These are phyloP conservation scores for Fregata magnificens DNA, from an alignment of 2,113 vertebrate species.

Conservation along the genomic window DNA sequence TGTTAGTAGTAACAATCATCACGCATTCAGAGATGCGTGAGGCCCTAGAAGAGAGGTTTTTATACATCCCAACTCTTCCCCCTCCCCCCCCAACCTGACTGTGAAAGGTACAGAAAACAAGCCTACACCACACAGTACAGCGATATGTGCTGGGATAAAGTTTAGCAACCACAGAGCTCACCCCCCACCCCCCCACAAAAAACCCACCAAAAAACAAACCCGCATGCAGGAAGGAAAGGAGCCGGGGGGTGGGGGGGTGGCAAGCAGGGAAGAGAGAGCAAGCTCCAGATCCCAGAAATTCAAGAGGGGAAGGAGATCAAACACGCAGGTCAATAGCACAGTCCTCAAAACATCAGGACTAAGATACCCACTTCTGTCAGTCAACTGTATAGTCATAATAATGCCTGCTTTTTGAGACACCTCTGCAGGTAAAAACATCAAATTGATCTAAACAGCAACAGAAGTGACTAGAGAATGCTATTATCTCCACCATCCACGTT, in stretches of 20 bases:
- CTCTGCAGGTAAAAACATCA: not conserved
- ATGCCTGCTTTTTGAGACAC: not conserved
- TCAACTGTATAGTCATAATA: not conserved
- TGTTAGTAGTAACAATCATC: not conserved
- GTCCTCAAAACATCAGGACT: not conserved
- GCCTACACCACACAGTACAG: not conserved
- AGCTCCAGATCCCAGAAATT: not conserved
- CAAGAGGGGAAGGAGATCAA: not conserved
- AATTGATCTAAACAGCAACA: not conserved
- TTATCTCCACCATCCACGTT: not conserved
- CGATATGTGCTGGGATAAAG: not conserved
- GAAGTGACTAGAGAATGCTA: not conserved
- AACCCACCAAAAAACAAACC: too few relatives aligned
- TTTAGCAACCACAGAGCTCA: not conserved
- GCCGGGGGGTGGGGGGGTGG: fast-evolving
- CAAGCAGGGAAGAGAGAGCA: not conserved
- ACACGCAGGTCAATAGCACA: not conserved
- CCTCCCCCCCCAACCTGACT: too few relatives aligned
- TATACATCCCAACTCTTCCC: too few relatives aligned
- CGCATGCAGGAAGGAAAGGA: not conserved
- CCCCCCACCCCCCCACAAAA: too few relatives aligned
- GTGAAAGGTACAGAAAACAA: not conserved
- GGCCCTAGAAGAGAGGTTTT: not conserved
- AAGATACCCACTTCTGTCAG: not conserved
- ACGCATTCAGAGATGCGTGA: not conserved